Evolutionary conservation across 2,113 vertebrate genomes (phyloP).

Genomic region (Buteo buteo): DNA sequence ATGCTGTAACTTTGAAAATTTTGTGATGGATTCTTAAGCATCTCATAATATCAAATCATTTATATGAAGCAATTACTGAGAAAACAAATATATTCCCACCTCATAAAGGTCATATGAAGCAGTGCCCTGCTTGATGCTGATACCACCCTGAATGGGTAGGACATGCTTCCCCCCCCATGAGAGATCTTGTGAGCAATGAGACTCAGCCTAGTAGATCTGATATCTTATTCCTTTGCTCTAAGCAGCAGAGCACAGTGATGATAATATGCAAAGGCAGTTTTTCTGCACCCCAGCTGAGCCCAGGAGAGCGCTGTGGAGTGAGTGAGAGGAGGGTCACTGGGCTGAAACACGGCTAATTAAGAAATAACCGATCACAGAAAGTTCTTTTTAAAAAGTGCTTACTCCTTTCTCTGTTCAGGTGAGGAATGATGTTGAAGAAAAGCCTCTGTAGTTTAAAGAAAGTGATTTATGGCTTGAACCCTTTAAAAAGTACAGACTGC

Average conservation of each 20-base stretch:
- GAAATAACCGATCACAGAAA: neutral
- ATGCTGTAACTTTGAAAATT: neutral
- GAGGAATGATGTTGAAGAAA: neutral
- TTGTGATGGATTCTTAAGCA: neutral
- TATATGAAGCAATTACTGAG: neutral
- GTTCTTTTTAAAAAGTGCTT: neutral
- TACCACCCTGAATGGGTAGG: neutral
- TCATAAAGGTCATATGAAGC: neutral
- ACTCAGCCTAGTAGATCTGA: neutral
- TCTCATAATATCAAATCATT: no score
- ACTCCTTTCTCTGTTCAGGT: neutral
- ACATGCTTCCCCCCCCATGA: rapidly evolving
- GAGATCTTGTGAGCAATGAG: neutral
- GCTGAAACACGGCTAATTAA: neutral
- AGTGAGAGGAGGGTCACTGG: neutral
- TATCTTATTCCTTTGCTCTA: neutral
- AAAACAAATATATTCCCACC: neutral
- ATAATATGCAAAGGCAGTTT: neutral
- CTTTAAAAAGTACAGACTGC: neutral
- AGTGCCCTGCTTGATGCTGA: neutral
- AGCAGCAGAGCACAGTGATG: neutral
- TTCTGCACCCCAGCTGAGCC: neutral
- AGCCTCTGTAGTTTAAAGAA: neutral
- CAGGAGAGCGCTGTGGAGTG: neutral
- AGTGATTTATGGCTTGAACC: neutral